Percentiles rank a stretch among this genome's conserved stretches.
These are phyloP conservation scores for Leptinotarsa juncta DNA, from an alignment of 2,888 invertebrate genomes.

Conservation along the genomic window DNA sequence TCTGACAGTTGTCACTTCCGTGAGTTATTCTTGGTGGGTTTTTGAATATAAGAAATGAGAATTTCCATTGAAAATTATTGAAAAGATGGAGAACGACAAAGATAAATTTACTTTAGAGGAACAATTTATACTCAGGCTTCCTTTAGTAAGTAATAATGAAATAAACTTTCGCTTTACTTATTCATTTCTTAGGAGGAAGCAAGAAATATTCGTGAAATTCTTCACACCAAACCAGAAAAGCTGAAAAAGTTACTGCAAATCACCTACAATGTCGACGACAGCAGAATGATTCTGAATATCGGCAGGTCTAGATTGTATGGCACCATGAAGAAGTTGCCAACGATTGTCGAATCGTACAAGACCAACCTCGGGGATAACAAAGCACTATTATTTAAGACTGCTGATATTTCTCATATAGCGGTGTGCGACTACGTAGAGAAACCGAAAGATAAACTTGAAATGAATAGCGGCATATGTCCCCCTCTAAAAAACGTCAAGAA, in stretches of 20 bases:
- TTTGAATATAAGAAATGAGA: background rate
- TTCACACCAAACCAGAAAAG: constrained; percentile 69
- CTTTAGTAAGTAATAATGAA: constrained; percentile 5
- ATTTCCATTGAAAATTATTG: background rate
- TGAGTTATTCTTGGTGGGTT: too few species aligned
- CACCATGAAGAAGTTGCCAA: constrained; percentile 74
- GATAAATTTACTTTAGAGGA: constrained; percentile 20
- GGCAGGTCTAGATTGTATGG: constrained; percentile 69
- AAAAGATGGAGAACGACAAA: background rate
- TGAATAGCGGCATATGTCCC: constrained; percentile 75
- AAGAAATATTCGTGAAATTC: constrained; percentile 65
- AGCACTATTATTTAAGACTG: constrained; percentile 73
- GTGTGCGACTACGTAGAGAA: constrained; percentile 68
- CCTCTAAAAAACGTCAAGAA: constrained; percentile 78
- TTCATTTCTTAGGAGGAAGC: constrained; percentile 67
- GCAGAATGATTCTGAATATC: constrained; percentile 69
- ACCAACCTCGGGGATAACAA: constrained; percentile 74
- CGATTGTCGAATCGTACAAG: constrained; percentile 75
- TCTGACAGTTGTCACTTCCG: too few species aligned
- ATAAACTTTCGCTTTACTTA: background rate
- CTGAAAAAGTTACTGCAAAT: constrained; percentile 72
- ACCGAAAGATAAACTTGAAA: constrained; percentile 53
- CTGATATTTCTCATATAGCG: constrained; percentile 74
- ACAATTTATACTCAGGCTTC: constrained; percentile 23
- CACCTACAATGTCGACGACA: constrained; percentile 69